These are phyloP conservation scores for Eupithecia dodoneata DNA, from an alignment of 2,888 invertebrate genomes.

Conservation along the genomic window DNA sequence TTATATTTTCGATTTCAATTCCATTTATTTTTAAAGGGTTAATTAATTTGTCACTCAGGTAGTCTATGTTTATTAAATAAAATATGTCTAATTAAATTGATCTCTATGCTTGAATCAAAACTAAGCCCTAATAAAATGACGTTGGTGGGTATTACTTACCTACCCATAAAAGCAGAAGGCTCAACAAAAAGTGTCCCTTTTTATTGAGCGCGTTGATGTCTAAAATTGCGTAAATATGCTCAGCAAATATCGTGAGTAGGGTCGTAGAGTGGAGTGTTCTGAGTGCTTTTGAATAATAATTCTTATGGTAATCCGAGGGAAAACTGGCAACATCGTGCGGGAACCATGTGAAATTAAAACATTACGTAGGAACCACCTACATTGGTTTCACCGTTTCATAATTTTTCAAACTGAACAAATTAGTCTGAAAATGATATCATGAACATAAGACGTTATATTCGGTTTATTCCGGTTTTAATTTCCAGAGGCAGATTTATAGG, in stretches of 20 bases:
- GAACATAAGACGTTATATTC: no score
- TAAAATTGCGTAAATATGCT: conserved; percentile 69
- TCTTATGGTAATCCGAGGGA: conserved; percentile 12
- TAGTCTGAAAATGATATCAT: no score
- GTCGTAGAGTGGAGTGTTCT: conserved; percentile 19
- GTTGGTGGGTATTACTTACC: not conserved
- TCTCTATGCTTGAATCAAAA: not conserved
- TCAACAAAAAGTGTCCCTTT: conserved; percentile 39
- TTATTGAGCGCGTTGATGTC: conserved; percentile 60
- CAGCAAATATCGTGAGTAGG: conserved; percentile 55
- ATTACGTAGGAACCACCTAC: not conserved
- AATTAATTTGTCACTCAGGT: no score
- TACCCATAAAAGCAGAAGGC: not conserved
- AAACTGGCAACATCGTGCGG: not conserved
- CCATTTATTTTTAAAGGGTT: no score
- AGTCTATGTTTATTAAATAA: no score
- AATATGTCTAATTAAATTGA: not conserved
- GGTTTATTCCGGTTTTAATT: no score
- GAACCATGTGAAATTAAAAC: not conserved
- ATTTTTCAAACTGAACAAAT: no score
- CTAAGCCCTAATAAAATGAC: not conserved
- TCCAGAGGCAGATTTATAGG: not conserved
- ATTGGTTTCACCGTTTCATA: not conserved
- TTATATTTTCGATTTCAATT: no score
- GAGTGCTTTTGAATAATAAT: conserved; percentile 30